Evolutionary conservation across 92 coral and sea anemone genomes (phyloP), one percentile per base, ranked within the genome.

Genomic region (Blastomussa wellsi): DNA sequence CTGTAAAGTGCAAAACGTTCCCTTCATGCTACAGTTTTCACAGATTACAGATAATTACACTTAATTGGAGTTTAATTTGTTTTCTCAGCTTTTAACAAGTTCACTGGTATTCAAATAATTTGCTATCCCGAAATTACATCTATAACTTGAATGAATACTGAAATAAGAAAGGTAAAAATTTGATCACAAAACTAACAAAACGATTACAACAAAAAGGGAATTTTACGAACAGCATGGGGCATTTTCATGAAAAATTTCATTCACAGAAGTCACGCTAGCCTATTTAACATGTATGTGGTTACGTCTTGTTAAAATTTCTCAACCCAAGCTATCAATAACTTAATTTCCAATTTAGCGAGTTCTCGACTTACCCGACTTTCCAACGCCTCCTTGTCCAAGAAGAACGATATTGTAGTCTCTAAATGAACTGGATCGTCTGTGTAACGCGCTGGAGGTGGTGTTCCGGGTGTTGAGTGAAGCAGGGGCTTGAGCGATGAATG

Each of bases 361-460:
- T 47, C 36, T 72, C 53, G 4, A 86, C 98, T 65, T 44, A 92
- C 98, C 98, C 42, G 98, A 94, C 81, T 94, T 94, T 29, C 98
- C 98, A 86, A 94, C 98, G 16, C 94, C 98, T 38, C 95, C 93
- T 79, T 94, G 98, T 20, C 98, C 98, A 0, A 94, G 94, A 72
- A 94, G 86, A 44, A 92, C 98, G 17, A 94, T 82, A 68, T 92
- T 88, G 59, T 90, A 94, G 82, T 94, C 98, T 71, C 93, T 86
- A 16, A 88, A 79, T 19, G 95, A 92, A 60, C 90, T 86, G 67
- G 87, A 76, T 39, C 89, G 83, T 76, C 87, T 89, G 8, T 84
- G 83, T 22, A 84, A 53, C 42, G 84, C 32, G 9, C 81, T 52
- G 15, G 85, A 74, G 35, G 89, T 78, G 39, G 83, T 33, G 64